A percentile compares a stretch with the other conserved stretches of the same genome.
These are phyloP conservation scores for Hypotaenidia okinawae DNA, from an alignment of 2,797 vertebrate species.

Conservation along the genomic window DNA sequence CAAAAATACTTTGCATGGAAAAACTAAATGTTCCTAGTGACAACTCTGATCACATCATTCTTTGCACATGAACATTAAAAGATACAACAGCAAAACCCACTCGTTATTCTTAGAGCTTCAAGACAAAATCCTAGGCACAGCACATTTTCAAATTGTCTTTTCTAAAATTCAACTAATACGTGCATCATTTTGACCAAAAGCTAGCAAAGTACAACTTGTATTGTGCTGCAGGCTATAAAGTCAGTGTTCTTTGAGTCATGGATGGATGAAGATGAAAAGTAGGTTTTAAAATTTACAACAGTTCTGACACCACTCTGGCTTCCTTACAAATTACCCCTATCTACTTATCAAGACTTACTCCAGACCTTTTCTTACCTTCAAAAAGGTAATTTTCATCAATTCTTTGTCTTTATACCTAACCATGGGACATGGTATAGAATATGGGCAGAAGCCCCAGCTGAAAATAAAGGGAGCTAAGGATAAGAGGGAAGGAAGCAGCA, in stretches of 20 bases:
- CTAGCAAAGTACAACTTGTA: slow-evolving; percentile 49
- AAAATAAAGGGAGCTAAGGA: background rate
- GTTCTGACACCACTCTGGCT: slow-evolving; percentile 14
- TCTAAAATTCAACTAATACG: slow-evolving; percentile 42
- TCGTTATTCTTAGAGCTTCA: slow-evolving; percentile 5
- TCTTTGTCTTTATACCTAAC: background rate
- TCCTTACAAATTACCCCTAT: background rate
- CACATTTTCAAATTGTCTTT: background rate
- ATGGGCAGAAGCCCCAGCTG: background rate
- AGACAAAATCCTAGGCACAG: slow-evolving; percentile 42
- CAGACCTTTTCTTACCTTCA: background rate
- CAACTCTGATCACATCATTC: slow-evolving; percentile 25
- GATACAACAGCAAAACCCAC: slow-evolving; percentile 33
- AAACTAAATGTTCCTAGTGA: slow-evolving; percentile 55
- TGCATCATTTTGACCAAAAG: background rate
- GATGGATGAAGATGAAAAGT: slow-evolving; percentile 54
- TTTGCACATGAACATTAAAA: background rate
- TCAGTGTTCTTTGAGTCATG: slow-evolving; percentile 19
- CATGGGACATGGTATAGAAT: background rate
- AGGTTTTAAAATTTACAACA: slow-evolving; percentile 4
- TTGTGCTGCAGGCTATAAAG: slow-evolving; percentile 42
- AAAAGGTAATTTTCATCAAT: background rate
- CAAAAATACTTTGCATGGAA: slow-evolving; percentile 35
- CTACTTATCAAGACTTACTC: background rate
- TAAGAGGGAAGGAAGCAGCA: background rate